phyloP scores from a whole-genome alignment of 1,140 invertebrate genomes.

The Uloborus diversus region DNA sequence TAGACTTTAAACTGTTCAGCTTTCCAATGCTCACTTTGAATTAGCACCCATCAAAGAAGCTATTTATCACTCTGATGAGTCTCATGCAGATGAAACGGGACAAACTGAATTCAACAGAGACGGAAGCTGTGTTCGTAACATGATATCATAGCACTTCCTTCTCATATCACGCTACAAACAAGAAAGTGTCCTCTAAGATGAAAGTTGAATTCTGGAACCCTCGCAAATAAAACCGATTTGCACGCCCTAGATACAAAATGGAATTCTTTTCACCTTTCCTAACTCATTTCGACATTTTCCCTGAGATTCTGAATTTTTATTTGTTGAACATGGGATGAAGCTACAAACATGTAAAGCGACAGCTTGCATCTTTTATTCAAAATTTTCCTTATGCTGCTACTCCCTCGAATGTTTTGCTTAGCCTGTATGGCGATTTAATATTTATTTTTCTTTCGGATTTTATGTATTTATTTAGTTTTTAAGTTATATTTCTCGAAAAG shows the following conservation, averaged over 20 bases:
- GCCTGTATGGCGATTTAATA: slow-evolving; percentile 13
- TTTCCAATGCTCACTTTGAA: too few relatives aligned
- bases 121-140: slow-evolving; percentile 7
- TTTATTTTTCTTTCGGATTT: background rate
- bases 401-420: too few relatives aligned
- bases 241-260: background rate
- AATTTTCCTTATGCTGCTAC: background rate
- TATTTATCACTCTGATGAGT: too few relatives aligned
- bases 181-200: slow-evolving; percentile 17
- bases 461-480: slow-evolving; percentile 16
- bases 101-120: slow-evolving; percentile 17
- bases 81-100: too few relatives aligned
- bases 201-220: slow-evolving; percentile 5
- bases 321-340: background rate
- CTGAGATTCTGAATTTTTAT: background rate
- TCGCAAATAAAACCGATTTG: slow-evolving; percentile 38
- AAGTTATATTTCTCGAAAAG: slow-evolving; percentile 1
- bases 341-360: slow-evolving; percentile 31
- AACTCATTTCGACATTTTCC: slow-evolving; percentile 14
- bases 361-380: slow-evolving; percentile 38
- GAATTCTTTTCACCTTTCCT: background rate
- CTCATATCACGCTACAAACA: background rate
- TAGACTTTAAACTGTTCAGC: too few relatives aligned
- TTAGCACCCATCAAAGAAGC: too few relatives aligned
- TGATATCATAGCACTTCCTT: background rate